Base-by-base conservation (phyloP, 2,888 invertebrate species). In the Notocelia uddmanniana region DNA sequence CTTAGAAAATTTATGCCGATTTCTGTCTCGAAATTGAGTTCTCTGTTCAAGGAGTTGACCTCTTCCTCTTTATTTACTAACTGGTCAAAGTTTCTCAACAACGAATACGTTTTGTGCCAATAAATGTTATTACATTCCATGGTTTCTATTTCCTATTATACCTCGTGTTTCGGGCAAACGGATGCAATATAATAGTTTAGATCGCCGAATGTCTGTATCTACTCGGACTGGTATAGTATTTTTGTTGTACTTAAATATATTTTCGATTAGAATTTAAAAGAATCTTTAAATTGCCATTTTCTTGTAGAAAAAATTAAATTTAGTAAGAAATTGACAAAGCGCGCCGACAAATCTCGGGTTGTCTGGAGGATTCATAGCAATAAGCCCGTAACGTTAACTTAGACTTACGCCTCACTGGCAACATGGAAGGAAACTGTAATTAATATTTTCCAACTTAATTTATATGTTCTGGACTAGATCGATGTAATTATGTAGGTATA, bases 401-500 rank as follows among this genome's bases (percentile, higher is more conserved):
- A 86, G 83, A 81, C 71, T 81, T 81, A 81, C 81, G 80, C 78
- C 79, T 78, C 80, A 83, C 74, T 79, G 81, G 80, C 79, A 83
- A 82, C 78, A 82, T 78, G 75, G 74, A 79, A 80, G 68, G 68
- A 86, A 75, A 83, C 83, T 89, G 85, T 86, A 88, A 85, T 83
- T 84, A 88, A 87, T 78, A 82, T 86, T 89, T 87, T 87, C 84
- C 85, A 88, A 86, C 83, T 86, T 89, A 87, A 88, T 88, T 90
- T 90, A 88, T 89, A 87, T 83, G 84, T 91, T 90, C 84, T 79
- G 84, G 85, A 84, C 81, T 91, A 90, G 91, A 81, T 89, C 81
- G 86, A 86, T 92, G 91, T 90, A 91, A 89, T 88, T 90, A 89
- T 81, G 83, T 92, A 92, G 90, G 83, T 76, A 82, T 91, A 91